These are phyloP conservation scores for Nemopilema nomurai DNA, from an alignment of 30 jellyfish, hydroid and myxozoan species.

Conservation along the genomic window DNA sequence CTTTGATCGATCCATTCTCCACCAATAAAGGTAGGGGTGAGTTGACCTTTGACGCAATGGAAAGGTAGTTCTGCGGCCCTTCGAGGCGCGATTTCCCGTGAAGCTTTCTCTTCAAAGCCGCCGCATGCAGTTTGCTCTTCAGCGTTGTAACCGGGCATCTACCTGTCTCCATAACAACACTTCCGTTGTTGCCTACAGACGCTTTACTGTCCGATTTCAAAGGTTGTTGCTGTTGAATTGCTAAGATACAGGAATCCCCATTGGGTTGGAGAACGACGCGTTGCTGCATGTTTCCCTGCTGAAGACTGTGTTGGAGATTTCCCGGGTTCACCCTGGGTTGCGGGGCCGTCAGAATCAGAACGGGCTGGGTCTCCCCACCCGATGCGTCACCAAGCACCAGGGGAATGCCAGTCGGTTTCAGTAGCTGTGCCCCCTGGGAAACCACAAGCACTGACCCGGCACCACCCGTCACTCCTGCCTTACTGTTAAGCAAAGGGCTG, in stretches of 20 bases:
- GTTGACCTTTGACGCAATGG: slow-evolving; percentile 2
- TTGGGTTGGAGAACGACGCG: neutral
- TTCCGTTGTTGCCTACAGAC: neutral
- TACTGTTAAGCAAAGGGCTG: neutral
- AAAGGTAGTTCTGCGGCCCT: neutral
- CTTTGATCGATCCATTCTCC: slow-evolving; percentile 1
- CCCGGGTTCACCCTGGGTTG: slow-evolving; percentile 6
- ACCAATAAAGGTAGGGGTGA: neutral
- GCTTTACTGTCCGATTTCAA: neutral
- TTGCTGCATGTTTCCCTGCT: slow-evolving; percentile 14
- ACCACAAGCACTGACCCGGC: slow-evolving; percentile 3
- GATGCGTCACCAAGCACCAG: neutral
- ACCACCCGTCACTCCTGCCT: neutral
- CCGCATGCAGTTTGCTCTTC: slow-evolving; percentile 69
- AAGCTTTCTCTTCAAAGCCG: slow-evolving; percentile 47
- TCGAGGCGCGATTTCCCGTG: slow-evolving; percentile 4
- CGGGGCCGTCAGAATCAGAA: slow-evolving; percentile 15
- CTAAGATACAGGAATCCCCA: slow-evolving; percentile 12
- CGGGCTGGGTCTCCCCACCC: slow-evolving; percentile 20
- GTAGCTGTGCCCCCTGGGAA: slow-evolving; percentile 8
- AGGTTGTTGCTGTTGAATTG: slow-evolving; percentile 34
- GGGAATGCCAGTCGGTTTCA: slow-evolving; percentile 29
- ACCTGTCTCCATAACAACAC: neutral
- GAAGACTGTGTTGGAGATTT: slow-evolving; percentile 11
- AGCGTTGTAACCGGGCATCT: slow-evolving; percentile 64